Percentiles rank a stretch among this genome's conserved stretches.
Conservation (phyloP, 1,140 invertebrate species). For the Schlechtendalia chinensis region DNA sequence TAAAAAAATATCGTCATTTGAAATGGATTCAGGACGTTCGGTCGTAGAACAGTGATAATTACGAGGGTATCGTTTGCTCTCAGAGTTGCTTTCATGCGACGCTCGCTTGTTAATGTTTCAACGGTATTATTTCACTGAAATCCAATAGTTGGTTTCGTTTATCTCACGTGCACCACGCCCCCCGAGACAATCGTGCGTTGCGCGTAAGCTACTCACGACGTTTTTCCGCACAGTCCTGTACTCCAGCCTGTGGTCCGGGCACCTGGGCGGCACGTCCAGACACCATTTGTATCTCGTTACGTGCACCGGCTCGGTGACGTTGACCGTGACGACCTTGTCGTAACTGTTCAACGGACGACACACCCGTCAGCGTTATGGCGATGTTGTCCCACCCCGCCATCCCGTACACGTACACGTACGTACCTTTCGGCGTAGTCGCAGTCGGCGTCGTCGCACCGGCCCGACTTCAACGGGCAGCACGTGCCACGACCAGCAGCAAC, state of each 20-base stretch:
- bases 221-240: conserved; percentile 1
- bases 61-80: too few species aligned
- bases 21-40: too few species aligned
- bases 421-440: not conserved
- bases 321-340: not conserved
- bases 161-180: too few species aligned
- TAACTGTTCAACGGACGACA: not conserved
- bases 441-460: not conserved
- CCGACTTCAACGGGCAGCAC: not conserved
- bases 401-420: not conserved
- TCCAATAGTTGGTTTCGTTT: too few species aligned
- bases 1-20: too few species aligned
- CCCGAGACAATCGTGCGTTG: too few species aligned
- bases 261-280: conserved; percentile 21
- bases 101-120: too few species aligned
- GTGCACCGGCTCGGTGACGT: not conserved
- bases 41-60: too few species aligned
- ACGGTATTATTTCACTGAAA: too few species aligned
- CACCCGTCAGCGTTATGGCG: too few species aligned
- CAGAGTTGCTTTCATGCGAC: too few species aligned
- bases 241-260: not conserved
- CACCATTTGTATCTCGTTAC: conserved; percentile 16
- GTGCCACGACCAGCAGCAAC: not conserved
- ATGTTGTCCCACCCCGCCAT: too few species aligned
- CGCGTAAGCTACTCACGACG: conserved; percentile 15